Conservation (phyloP, 2,113 vertebrate genomes). For the Phalacrocorax pelagicus region DNA sequence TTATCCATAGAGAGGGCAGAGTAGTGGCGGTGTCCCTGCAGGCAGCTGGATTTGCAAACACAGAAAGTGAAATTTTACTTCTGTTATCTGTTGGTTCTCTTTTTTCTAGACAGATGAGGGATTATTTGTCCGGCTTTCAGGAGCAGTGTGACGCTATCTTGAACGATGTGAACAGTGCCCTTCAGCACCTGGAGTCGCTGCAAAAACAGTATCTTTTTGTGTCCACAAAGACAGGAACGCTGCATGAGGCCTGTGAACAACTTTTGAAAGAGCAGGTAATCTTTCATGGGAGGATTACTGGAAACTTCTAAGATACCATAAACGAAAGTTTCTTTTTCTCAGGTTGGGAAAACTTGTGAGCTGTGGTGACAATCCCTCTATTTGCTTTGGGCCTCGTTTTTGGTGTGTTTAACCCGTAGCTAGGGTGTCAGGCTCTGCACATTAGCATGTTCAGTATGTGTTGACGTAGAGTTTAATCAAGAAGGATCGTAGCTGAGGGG, state of each 20-base stretch:
- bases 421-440: neutral
- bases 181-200: conserved; percentile 91
- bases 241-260: conserved; percentile 96
- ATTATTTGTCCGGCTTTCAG: conserved; percentile 91
- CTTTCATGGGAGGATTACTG: neutral
- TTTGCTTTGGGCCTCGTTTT: neutral
- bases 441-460: neutral
- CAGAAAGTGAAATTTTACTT: conserved; percentile 44
- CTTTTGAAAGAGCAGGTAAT: conserved; percentile 95
- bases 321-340: neutral
- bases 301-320: neutral
- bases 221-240: conserved; percentile 93
- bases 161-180: conserved; percentile 88
- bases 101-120: conserved; percentile 87
- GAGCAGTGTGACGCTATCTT: conserved; percentile 94
- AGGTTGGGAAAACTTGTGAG: neutral
- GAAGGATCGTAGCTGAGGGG: neutral
- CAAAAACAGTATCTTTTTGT: conserved; percentile 98
- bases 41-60: neutral
- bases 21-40: neutral
- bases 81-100: conserved; percentile 62
- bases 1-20: neutral
- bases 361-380: rapidly evolving
- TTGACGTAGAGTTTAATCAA: neutral
- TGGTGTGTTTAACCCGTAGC: neutral